These are phyloP conservation scores for Embiotoca jacksoni DNA, from an alignment of 2,113 vertebrate species.

Conservation along the genomic window DNA sequence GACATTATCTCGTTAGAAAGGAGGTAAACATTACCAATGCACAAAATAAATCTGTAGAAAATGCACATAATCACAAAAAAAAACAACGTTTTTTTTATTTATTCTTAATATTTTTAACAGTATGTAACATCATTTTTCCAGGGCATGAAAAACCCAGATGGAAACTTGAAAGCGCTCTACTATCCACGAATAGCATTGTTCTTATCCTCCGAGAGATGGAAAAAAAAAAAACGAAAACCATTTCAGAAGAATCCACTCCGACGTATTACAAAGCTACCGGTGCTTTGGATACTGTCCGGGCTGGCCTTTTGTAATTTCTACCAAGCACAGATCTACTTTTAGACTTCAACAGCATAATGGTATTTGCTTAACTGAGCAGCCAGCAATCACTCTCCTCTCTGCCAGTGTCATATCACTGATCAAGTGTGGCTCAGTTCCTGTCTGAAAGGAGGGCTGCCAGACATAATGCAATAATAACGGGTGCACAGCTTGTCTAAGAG, in stretches of 20 bases:
- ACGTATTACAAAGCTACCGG: constrained; percentile 53
- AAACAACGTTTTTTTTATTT: constrained; percentile 4
- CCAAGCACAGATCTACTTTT: constrained; percentile 71
- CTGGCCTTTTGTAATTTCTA: constrained; percentile 44
- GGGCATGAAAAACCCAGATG: constrained; percentile 59
- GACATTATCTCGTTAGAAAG: no score
- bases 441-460: constrained; percentile 67
- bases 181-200: constrained; percentile 64
- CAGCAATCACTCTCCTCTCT: constrained; percentile 64
- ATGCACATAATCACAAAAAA: background rate
- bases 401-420: constrained; percentile 73
- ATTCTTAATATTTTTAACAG: constrained; percentile 15
- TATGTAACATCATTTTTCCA: constrained; percentile 8
- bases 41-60: background rate
- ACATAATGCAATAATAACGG: constrained; percentile 77
- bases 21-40: no score
- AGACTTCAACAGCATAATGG: constrained; percentile 64
- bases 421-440: constrained; percentile 73
- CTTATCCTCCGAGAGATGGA: constrained; percentile 49
- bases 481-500: constrained; percentile 68
- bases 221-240: constrained; percentile 30
- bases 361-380: constrained; percentile 74
- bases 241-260: constrained; percentile 56
- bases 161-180: constrained; percentile 59
- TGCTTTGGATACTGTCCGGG: constrained; percentile 51